Base-by-base conservation (phyloP, 2,888 invertebrate genomes). In the Serrognathus titanus region DNA sequence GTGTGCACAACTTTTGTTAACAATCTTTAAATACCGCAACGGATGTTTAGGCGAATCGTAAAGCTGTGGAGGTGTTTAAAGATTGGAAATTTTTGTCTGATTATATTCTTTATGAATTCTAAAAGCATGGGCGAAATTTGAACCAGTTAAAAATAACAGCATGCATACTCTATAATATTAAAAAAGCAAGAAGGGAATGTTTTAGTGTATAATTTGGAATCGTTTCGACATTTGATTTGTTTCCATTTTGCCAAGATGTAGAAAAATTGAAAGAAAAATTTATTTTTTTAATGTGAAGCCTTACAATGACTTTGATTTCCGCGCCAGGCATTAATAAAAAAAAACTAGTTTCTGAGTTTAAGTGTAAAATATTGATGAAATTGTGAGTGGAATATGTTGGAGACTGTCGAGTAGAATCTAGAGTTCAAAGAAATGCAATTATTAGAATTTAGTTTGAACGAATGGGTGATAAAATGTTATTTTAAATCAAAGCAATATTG, bases 401-500 rank as follows among this genome's bases (percentile, higher is more conserved):
- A 56, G 51, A 51, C 56, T 56, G 58, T 55, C 38, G 51, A 59
- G 48, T 43, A 49, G 52, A 55, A 59, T 59, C 53, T 41, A 51
- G 59, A 62, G 61, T 61, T 61, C 61, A 61, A 64, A 64, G 57
- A 56, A 53, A 58, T 63, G 61, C 64, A 64, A 64, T 64, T 64
- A 64, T 59, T 58, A 57, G 61, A 55, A 49, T 53, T 54, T 60
- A 61, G 50, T 48, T 56, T 53, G 39, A 47, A 53, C 56, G 55
- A 54, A 56, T 59, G 62, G 60, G 60, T 60, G 61, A 60, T 61
- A 50, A 60, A 47, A 53, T 59, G 56, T 57, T 62, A 62, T 62
- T 62, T 66, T 60, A 60, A 51, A 56, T 56, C 50, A 51, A 67
- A 66, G 68, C 69, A 69, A 69, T 69, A 69, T 64, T 67, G 66